Evolutionary conservation across 2,113 vertebrate genomes (phyloP), one percentile per base, ranked within the genome.

Genomic region (Daphoenositta chrysoptera): DNA sequence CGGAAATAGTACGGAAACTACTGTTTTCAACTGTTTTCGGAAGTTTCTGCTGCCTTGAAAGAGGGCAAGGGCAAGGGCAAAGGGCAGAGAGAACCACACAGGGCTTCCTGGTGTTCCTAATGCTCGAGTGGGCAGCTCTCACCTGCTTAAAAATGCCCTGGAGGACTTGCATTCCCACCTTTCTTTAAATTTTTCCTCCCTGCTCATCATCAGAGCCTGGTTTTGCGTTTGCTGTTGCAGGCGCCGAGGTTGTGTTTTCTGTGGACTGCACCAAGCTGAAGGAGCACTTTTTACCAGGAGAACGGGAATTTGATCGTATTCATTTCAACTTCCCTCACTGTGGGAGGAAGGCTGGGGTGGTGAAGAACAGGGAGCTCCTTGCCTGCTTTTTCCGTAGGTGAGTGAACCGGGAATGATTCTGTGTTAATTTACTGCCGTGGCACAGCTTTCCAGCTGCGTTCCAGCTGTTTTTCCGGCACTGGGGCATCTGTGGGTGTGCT

Each of bases 271-370:
- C 98, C 50, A 97, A 97, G 68, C 97, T 99, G 88, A 96, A 89
- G 48, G 97, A 98, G 24, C 96, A 96, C 33, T 97, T 97, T 56
- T 69, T 40, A 37, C 97, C 97, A 18, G 96, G 86, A 61, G 45
- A 95, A 31, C 90, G 94, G 48, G 28, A 83, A 6, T 99, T 99
- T 69, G 98, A 99, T 61, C 95, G 97, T 5, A 97, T 99, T 94
- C 97, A 99, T 92, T 99, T 99, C 96, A 99, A 99, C 92, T 99
- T 99, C 61, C 99, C 99, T 13, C 99, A 99, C 94, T 99, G 98
- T 21, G 99, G 99, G n/a, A 98, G 98, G 57, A 99, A 99, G 97
- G 98, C 99, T 19, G 99, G 99, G 5, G 98, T 99, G 28, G 99
- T 97, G 93, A 99, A 98, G 98, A 99, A 99, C 82, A 98, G 99